Evolutionary conservation across 2,888 invertebrate species (phyloP), one percentile per base, ranked within the genome.

Genomic region (Calameuta pallipes): DNA sequence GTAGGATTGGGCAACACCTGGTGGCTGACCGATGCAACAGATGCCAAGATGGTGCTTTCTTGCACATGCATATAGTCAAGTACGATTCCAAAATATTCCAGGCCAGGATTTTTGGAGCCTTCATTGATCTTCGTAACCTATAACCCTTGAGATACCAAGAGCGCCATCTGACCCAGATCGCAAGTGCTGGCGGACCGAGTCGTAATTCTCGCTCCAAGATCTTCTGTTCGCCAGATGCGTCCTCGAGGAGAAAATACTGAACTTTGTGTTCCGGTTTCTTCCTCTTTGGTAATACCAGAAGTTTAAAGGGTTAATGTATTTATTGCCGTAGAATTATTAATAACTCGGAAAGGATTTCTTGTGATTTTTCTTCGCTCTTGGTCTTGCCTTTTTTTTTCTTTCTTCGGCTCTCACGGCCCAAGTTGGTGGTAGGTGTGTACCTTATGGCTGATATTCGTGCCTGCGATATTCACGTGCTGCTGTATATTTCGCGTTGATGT

Each of bases 1-100:
- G 81, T 85, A 83, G 80, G 80, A 41, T 41, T 88, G 89, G 88
- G 84, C 83, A 89, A 88, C 90, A 90, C 89, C 90, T 90, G 90
- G 71, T 76, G 78, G 71, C 81, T 85, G 83, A 79, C 81, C 85
- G 87, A 89, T 87, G 89, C 89, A 90, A 90, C 90, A 90, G 90
- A 90, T 90, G 90, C 90, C 87, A 78, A 81, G 80, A 56, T 23
- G 56, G 56, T 56, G 41, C 23, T 80, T 81, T 82, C 84, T 82
- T 83, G 81, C 81, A 81, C 82, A 23, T 35, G 36, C 36, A 34
- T 11, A 34, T 11, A 34, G n/a, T 36, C 3, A 35, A 12, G n/a
- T 33, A 15, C 74, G 34, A 30, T 74, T 34, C 30, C 36, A 3
- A 35, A 74, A 74, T 74, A 15, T 56, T 56, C 23, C 0, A 23